Evolutionary conservation across 2,888 invertebrate species (phyloP).

Genomic region (Uloborus plumipes): DNA sequence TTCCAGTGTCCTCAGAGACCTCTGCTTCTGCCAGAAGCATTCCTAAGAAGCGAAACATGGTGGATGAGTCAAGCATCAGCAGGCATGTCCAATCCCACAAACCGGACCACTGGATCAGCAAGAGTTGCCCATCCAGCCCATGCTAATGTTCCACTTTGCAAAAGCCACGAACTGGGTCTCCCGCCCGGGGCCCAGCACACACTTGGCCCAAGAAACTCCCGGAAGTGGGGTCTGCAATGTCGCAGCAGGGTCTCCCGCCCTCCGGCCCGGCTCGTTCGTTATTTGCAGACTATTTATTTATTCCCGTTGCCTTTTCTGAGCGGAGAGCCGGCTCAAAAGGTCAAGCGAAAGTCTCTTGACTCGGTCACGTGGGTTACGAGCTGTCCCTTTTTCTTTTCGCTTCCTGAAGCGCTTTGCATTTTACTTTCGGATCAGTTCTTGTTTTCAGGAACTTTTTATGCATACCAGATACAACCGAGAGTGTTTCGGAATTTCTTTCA

Average conservation of each 20-base stretch:
- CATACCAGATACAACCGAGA: too few relatives aligned
- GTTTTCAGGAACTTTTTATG: too few relatives aligned
- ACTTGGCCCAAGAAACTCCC: slow-evolving; percentile 31
- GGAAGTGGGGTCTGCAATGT: slow-evolving; percentile 27
- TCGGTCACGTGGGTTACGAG: slow-evolving; percentile 5
- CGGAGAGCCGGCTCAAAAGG: neutral
- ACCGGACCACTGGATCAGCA: slow-evolving; percentile 22
- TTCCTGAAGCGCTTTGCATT: too few relatives aligned
- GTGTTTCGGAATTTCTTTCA: too few relatives aligned
- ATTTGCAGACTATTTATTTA: neutral
- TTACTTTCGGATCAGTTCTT: too few relatives aligned
- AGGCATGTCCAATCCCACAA: neutral
- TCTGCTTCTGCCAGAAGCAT: too few relatives aligned
- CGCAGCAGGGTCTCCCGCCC: neutral
- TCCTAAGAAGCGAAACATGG: too few relatives aligned
- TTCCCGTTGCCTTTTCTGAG: neutral
- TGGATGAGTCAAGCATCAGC: too few relatives aligned
- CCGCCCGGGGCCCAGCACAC: slow-evolving; percentile 19
- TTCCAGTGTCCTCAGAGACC: too few relatives aligned
- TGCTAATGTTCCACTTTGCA: neutral
- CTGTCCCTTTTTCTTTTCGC: neutral
- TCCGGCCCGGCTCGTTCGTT: neutral
- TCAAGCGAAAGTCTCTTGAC: slow-evolving; percentile 6
- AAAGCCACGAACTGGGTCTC: slow-evolving; percentile 36
- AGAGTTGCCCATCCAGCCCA: neutral